Conservation (phyloP, 1,140 invertebrate genomes). For the Nephila pilipes region DNA sequence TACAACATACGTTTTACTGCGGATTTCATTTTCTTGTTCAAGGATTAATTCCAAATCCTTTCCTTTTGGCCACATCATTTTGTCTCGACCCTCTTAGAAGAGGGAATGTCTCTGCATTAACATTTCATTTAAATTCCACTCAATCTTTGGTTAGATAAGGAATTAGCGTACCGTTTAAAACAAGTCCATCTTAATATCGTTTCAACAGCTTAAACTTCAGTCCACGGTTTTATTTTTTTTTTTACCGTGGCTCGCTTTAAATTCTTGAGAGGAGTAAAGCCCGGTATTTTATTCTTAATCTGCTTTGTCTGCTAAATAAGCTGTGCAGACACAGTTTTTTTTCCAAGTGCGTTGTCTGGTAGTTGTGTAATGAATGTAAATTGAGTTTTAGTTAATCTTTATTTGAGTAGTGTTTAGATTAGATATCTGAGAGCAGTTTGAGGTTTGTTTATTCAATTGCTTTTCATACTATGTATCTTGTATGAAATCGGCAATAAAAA, state of each 20-base stretch:
- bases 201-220: constrained; percentile 50
- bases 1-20: background rate
- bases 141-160: constrained; percentile 45
- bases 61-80: background rate
- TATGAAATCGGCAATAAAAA: too few species aligned
- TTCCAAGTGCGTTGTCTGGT: background rate
- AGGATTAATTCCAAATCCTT: constrained; percentile 60
- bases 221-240: background rate
- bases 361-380: background rate
- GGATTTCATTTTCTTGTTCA: constrained; percentile 45
- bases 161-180: constrained; percentile 62
- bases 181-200: constrained; percentile 38
- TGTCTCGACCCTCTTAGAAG: constrained; percentile 39
- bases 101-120: constrained; percentile 38
- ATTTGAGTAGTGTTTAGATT: background rate
- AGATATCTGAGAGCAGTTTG: too few species aligned
- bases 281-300: constrained; percentile 37
- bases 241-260: background rate
- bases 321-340: constrained; percentile 30
- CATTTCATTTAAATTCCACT: constrained; percentile 68
- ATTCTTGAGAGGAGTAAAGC: background rate
- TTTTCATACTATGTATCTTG: too few species aligned
- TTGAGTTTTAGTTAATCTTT: background rate
- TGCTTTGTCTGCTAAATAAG: constrained; percentile 53
- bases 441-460: too few species aligned